Base-by-base conservation (phyloP, 1,140 invertebrate species). In the Lordiphosa collinella region DNA sequence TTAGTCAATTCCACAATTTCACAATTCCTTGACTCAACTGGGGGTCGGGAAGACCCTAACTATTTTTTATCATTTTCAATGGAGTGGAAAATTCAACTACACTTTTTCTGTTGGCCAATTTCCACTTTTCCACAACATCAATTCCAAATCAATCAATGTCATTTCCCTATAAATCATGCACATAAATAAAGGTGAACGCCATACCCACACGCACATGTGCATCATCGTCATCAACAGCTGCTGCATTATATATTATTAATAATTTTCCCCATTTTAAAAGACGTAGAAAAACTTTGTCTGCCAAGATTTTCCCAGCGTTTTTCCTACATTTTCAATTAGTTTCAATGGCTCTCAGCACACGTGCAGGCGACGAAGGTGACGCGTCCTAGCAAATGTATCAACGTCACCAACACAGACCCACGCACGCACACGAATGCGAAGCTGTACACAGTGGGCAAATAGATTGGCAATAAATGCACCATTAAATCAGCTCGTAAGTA, bases 111-210 rank as follows among this genome's bases (percentile, higher is more conserved):
- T 11, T 3, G 8, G 11, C 11, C 12, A 12, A 46, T 29, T 35
- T 55, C 64, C 54, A 68, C 50, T 72, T 73, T 72, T 73, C 69
- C 69, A 68, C 69, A 69, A 60, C 69, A 73, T 69, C 69, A 73
- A 73, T 65, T 73, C 51, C 65, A 52, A 73, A 73, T 73, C 69
- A 73, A 73, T 73, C 69, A 69, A 69, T 69, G 69, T 73, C 69
- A 57, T 65, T 73, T 59, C 37, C 43, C 56, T 59, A 73, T 73
- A 69, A 73, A 73, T 73, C 69, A 73, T 73, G 69, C 69, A 69
- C 66, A 73, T 69, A 73, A 65, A 73, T 65, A 69, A 73, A 73
- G 65, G 65, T 63, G 64, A 22, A 22, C 18, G 18, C 25, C 25
- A 51, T 54, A 46, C 12, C 35, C 25, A 35, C 29, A 48, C 12